These are phyloP conservation scores for Agrochola macilenta DNA, from an alignment of 2,888 invertebrate genomes.

Conservation along the genomic window DNA sequence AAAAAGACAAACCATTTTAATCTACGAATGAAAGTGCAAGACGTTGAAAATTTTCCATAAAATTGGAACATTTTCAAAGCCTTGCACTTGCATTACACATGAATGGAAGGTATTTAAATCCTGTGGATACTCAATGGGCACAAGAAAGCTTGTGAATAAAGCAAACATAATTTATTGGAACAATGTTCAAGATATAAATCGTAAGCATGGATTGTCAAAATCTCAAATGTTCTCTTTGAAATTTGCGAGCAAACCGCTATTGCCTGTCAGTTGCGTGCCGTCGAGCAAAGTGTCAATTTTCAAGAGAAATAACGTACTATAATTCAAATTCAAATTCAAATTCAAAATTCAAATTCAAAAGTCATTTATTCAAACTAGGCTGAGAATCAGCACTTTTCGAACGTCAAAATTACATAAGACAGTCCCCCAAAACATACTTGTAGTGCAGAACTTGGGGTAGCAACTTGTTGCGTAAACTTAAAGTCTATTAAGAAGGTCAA, in stretches of 20 bases:
- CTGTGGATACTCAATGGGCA: neutral
- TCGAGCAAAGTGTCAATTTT: slow-evolving; percentile 22
- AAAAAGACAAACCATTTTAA: neutral
- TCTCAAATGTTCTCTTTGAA: slow-evolving; percentile 5
- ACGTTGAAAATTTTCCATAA: neutral
- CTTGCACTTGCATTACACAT: neutral
- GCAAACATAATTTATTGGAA: neutral
- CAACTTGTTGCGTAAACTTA: slow-evolving; percentile 54
- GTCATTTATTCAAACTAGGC: too few relatives aligned
- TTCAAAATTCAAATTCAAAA: too few relatives aligned
- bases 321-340: too few relatives aligned
- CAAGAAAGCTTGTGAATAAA: neutral
- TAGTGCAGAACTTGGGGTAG: slow-evolving; percentile 13
- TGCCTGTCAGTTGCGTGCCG: slow-evolving; percentile 18
- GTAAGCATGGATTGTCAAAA: neutral
- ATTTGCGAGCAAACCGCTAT: neutral
- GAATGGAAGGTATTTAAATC: neutral
- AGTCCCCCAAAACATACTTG: too few relatives aligned
- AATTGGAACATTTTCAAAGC: neutral
- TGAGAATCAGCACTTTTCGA: too few relatives aligned
- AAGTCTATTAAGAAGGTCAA: slow-evolving; percentile 9
- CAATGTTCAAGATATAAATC: neutral
- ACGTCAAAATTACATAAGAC: too few relatives aligned
- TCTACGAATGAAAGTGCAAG: neutral
- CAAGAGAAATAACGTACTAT: slow-evolving; percentile 22